These are phyloP conservation scores for Thunnus maccoyii DNA, from an alignment of 2,113 vertebrate genomes.

Conservation along the genomic window DNA sequence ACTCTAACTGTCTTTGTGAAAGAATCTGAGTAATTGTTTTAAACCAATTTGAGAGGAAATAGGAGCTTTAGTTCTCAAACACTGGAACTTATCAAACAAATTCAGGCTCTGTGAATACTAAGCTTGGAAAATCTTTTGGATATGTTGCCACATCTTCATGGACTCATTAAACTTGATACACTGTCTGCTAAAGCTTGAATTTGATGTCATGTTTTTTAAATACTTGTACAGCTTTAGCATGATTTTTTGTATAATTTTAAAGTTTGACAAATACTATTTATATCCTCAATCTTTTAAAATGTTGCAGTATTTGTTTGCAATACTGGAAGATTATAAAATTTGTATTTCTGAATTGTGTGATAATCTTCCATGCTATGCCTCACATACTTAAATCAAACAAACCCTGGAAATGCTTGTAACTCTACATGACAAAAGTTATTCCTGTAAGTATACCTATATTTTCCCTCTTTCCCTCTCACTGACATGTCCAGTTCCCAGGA, in stretches of 20 bases:
- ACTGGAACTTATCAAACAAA: not conserved
- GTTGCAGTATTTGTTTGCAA: no score
- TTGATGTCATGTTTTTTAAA: not conserved
- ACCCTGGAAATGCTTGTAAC: not conserved
- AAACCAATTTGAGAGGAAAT: not conserved
- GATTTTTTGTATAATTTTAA: no score
- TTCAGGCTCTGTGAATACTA: not conserved
- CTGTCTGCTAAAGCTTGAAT: no score
- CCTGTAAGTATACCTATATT: not conserved
- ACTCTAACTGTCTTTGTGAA: no score
- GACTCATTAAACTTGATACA: not conserved
- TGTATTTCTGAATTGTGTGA: no score
- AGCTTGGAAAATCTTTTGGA: not conserved
- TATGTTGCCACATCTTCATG: not conserved
- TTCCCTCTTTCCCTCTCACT: constrained; percentile 13
- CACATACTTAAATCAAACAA: not conserved
- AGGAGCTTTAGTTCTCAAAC: not conserved
- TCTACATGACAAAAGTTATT: not conserved
- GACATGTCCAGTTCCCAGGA: constrained; percentile 30
- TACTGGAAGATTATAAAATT: no score
- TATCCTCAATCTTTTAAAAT: no score
- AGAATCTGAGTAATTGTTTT: not conserved
- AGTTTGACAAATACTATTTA: no score
- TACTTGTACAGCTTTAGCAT: not conserved
- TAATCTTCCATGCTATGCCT: not conserved